Evolutionary conservation across 2,888 invertebrate genomes (phyloP).

Genomic region (Loripinus fragilis): DNA sequence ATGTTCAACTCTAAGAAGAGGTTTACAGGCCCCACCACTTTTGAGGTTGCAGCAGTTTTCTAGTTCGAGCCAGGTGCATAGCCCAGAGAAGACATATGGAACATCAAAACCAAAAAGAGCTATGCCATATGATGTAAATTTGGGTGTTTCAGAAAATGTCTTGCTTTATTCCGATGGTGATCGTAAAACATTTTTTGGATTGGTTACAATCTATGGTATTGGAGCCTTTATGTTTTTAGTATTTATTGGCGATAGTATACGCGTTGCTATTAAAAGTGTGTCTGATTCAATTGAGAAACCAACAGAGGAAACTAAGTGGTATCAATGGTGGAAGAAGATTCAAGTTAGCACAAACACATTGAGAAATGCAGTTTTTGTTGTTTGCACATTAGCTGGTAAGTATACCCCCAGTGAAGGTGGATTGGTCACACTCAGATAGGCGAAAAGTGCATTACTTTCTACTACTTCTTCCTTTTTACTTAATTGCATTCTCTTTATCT

Average conservation of each 20-base stretch:
- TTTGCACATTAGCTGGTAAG: not conserved
- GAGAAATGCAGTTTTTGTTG: not conserved
- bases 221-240: not conserved
- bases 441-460: too few relatives aligned
- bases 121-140: not conserved
- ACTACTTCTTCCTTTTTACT: too few relatives aligned
- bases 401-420: too few relatives aligned
- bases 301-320: not conserved
- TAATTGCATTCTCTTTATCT: too few relatives aligned
- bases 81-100: not conserved
- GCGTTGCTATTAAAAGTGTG: not conserved
- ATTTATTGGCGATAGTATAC: not conserved
- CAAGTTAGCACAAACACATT: not conserved
- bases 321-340: not conserved
- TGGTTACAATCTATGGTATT: not conserved
- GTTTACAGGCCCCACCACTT: not conserved
- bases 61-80: not conserved
- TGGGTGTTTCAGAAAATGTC: conserved; percentile 2
- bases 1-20: not conserved
- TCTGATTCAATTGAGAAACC: not conserved
- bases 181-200: not conserved
- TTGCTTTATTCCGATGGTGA: conserved; percentile 3
- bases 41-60: not conserved
- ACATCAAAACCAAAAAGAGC: not conserved
- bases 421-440: too few relatives aligned